Percentiles rank a stretch among this genome's conserved stretches.
These are phyloP conservation scores for Sinohyriopsis cumingii DNA, from an alignment of 2,888 invertebrate genomes.

Conservation along the genomic window DNA sequence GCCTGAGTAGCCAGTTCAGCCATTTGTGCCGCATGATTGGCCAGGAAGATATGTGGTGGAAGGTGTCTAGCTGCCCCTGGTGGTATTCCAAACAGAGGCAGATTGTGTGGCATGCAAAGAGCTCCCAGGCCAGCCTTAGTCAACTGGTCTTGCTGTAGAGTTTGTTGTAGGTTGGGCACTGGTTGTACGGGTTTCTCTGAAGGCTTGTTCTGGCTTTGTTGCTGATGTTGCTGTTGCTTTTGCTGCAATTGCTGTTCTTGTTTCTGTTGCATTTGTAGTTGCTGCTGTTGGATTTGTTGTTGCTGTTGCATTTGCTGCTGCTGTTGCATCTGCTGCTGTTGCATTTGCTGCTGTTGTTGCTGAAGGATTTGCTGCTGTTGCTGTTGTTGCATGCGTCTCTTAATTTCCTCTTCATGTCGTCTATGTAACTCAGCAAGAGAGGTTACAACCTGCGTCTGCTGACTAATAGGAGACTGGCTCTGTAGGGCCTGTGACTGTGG, in stretches of 20 bases:
- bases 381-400: slow-evolving; percentile 23
- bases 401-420: not conserved
- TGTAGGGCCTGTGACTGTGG: slow-evolving; percentile 19
- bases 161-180: not conserved
- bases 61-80: slow-evolving; percentile 2
- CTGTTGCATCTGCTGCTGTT: slow-evolving; percentile 9
- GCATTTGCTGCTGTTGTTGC: slow-evolving; percentile 8
- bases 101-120: not conserved
- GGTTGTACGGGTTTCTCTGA: slow-evolving; percentile 14
- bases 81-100: too few relatives aligned
- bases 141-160: not conserved
- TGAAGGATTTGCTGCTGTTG: slow-evolving; percentile 9
- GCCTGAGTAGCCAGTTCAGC: not conserved
- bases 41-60: slow-evolving; percentile 2
- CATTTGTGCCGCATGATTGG: not conserved
- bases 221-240: slow-evolving; percentile 14
- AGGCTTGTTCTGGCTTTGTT: slow-evolving; percentile 15
- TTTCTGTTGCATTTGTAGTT: slow-evolving; percentile 5
- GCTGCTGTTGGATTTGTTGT: slow-evolving; percentile 18
- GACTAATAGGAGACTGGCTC: slow-evolving; percentile 8
- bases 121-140: not conserved
- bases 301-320: slow-evolving; percentile 7
- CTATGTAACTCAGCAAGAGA: not conserved
- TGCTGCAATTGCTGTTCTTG: slow-evolving; percentile 22
- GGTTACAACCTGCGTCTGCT: not conserved